Base-by-base conservation (phyloP, 2,797 vertebrate genomes). In the Cossypha caffra region DNA sequence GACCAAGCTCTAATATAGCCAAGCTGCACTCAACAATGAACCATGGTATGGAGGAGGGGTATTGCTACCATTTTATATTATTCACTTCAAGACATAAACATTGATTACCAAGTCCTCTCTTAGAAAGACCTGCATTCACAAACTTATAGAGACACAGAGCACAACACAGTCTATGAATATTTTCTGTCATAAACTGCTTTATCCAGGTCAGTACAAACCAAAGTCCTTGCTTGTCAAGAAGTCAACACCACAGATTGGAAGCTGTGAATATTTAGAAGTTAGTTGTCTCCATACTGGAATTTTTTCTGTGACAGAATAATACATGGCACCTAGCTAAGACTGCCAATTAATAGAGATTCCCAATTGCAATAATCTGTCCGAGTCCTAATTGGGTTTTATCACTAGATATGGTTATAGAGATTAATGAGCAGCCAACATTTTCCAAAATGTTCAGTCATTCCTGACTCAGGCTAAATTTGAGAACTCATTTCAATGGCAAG, bases 21-120 rank as follows among this genome's bases (percentile, higher is more conserved):
- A 95, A 91, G 38, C 43, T 84, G 43, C 69, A 89, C 62, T 90
- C 91, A 75, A 55, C 24, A 83, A 77, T 90, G 51, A 84, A 58
- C n/a, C 25, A 18, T 5, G 29, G 47, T 2, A 2, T 40, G 15
- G 18, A 45, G 19, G 43, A 51, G 18, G 7, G 7, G 6, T 7
- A 2, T 62, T 63, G n/a, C 69, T 54, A 91, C 8, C 10, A 69
- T 52, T 94, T 91, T 59, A 37, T 28, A 72, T 55, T 66, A 74
- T 47, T 78, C 33, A 69, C 8, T 75, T 94, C 62, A 88, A 73
- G 43, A 80, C 18, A 66, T 58, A 86, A 86, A 78, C 55, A 58
- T 55, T 83, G 91, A 84, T 77, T 33, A 93, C 18, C 18, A 80
- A 75, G 83, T 66, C 45, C 54, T 76, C 21, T 76, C 51, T 88